phyloP scores from a whole-genome alignment of 1,140 invertebrate genomes.

The Steinernema feltiae region DNA sequence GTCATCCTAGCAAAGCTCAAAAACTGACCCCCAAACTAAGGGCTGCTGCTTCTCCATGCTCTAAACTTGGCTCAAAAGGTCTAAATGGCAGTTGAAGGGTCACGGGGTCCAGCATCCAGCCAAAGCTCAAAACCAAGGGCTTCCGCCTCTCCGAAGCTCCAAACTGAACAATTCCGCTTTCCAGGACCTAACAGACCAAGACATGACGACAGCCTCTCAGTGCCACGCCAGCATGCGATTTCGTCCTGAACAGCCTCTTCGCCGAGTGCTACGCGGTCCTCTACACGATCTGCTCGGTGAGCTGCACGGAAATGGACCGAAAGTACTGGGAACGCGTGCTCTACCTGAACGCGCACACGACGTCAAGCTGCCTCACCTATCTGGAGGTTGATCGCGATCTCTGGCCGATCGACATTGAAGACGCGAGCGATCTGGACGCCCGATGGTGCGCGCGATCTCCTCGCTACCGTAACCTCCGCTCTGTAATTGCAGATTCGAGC shows the following conservation, averaged over 20 bases:
- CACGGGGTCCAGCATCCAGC: no score
- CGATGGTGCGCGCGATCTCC: constrained; percentile 28
- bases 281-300: constrained; percentile 74
- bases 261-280: constrained; percentile 73
- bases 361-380: constrained; percentile 71
- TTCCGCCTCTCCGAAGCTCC: neutral
- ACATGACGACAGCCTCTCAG: neutral
- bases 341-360: constrained; percentile 74
- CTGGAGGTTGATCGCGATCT: constrained; percentile 67
- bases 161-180: neutral
- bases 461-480: constrained; percentile 28
- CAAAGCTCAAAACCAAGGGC: neutral
- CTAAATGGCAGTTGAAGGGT: no score
- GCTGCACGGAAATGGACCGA: constrained; percentile 73
- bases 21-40: no score
- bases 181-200: neutral
- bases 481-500: constrained; percentile 32
- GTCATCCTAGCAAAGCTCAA: no score
- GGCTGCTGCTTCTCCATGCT: no score
- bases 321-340: constrained; percentile 72
- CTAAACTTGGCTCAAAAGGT: no score
- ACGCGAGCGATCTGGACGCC: constrained; percentile 31
- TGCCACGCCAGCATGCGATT: constrained; percentile 62
- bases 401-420: constrained; percentile 31
- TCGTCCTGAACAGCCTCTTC: constrained; percentile 71